phyloP scores from a whole-genome alignment of 1,140 invertebrate genomes.

The Lordiphosa stackelbergi region DNA sequence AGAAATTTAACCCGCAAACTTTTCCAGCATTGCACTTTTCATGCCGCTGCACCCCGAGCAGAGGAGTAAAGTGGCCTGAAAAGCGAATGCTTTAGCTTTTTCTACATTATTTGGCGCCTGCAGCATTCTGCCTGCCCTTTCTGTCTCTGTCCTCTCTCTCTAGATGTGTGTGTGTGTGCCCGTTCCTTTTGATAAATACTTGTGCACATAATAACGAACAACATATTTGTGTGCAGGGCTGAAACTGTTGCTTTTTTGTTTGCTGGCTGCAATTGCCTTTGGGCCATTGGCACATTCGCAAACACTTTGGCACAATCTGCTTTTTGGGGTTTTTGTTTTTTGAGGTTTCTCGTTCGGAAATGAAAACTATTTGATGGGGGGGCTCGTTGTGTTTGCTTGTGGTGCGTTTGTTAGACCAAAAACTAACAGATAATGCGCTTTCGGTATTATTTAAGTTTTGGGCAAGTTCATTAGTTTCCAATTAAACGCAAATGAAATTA shows the following conservation, averaged over 20 bases:
- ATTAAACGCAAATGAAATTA: constrained; percentile 43
- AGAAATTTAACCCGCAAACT: too few species aligned
- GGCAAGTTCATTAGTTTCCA: constrained; percentile 23
- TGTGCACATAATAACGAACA: constrained; percentile 56
- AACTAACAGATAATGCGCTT: not conserved
- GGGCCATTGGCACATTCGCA: constrained; percentile 61
- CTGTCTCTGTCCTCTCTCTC: constrained; percentile 1
- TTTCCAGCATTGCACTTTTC: too few species aligned
- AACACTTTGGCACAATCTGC: constrained; percentile 60
- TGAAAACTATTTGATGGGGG: constrained; percentile 9
- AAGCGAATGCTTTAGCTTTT: constrained; percentile 15
- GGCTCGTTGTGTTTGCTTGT: constrained; percentile 8
- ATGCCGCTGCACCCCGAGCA: too few species aligned
- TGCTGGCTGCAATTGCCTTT: constrained; percentile 45
- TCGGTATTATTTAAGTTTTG: constrained; percentile 13
- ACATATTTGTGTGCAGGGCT: constrained; percentile 42
- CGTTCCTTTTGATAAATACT: constrained; percentile 53
- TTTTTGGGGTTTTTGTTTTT: constrained; percentile 19
- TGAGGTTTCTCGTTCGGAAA: constrained; percentile 15
- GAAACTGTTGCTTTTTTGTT: constrained; percentile 28
- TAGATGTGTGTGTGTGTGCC: constrained; percentile 7
- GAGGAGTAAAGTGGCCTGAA: constrained; percentile 35
- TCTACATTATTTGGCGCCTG: constrained; percentile 6
- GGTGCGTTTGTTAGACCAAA: constrained; percentile 10
- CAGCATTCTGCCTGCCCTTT: constrained; percentile 2